Percentiles rank a stretch among this genome's conserved stretches.
These are phyloP conservation scores for Bibio marci DNA, from an alignment of 2,888 invertebrate species.

Conservation along the genomic window DNA sequence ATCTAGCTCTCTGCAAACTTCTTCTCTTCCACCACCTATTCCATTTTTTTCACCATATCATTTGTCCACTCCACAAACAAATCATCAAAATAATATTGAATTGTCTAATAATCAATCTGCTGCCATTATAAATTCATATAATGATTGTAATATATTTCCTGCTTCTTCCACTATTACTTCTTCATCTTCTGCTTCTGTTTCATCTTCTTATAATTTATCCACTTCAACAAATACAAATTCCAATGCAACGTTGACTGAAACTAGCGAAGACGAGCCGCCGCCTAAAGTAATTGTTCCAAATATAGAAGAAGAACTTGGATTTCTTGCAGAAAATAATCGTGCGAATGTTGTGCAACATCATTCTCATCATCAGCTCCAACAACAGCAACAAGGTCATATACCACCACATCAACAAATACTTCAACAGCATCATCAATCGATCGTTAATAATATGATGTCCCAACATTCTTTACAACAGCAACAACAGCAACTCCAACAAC, in stretches of 20 bases:
- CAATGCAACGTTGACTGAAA: constrained; percentile 12
- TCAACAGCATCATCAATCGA: too few relatives aligned
- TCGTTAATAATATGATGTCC: constrained; percentile 16
- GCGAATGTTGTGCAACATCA: background rate
- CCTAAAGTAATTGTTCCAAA: constrained; percentile 77
- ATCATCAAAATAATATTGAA: constrained; percentile 9
- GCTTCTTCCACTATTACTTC: constrained; percentile 30
- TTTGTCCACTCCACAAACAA: constrained; percentile 3
- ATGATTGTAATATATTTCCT: constrained; percentile 12
- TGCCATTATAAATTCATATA: background rate
- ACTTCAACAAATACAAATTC: constrained; percentile 4
- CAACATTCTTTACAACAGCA: constrained; percentile 25
- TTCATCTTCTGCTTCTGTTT: constrained; percentile 37
- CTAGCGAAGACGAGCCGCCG: constrained; percentile 42
- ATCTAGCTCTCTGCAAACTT: background rate
- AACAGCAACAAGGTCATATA: constrained; percentile 17
- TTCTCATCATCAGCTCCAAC: background rate
- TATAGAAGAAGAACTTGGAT: constrained; percentile 75
- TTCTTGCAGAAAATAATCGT: constrained; percentile 41
- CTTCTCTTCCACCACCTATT: constrained; percentile 18
- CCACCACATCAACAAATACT: constrained; percentile 31
- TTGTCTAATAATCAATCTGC: background rate
- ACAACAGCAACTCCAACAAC: constrained; percentile 21
- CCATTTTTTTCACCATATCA: constrained; percentile 66
- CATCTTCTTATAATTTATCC: constrained; percentile 14